Percentiles rank a stretch among this genome's conserved stretches.
These are phyloP conservation scores for Rhadina sibilatrix DNA, from an alignment of 2,113 vertebrate genomes.

Conservation along the genomic window DNA sequence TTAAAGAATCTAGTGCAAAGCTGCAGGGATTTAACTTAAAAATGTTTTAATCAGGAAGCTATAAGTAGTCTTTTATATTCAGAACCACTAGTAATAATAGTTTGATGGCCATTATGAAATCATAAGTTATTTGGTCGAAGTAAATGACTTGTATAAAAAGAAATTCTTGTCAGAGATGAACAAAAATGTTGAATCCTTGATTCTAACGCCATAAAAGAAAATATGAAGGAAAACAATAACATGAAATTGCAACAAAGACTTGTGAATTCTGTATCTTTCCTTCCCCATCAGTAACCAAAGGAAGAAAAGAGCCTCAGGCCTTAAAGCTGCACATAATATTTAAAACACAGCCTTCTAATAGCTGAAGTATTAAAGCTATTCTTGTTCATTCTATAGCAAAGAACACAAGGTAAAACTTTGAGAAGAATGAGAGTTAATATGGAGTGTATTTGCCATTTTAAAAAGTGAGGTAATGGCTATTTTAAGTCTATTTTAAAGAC, in stretches of 20 bases:
- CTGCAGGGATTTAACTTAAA: neutral
- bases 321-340: neutral
- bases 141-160: neutral
- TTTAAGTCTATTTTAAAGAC: neutral
- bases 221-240: neutral
- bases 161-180: neutral
- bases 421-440: neutral
- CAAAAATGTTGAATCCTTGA: neutral
- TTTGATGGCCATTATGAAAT: neutral
- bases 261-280: neutral
- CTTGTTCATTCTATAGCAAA: neutral
- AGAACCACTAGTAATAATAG: neutral
- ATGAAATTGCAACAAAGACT: neutral
- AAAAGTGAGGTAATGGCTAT: neutral
- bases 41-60: neutral
- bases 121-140: neutral
- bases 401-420: neutral
- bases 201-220: neutral
- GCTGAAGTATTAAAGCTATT: neutral
- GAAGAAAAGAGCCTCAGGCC: neutral
- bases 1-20: neutral
- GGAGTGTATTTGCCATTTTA: neutral
- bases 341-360: neutral
- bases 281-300: neutral
- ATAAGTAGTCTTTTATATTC: neutral